Conservation (phyloP, 2,797 vertebrate species). For the Nyctibius grandis region DNA sequence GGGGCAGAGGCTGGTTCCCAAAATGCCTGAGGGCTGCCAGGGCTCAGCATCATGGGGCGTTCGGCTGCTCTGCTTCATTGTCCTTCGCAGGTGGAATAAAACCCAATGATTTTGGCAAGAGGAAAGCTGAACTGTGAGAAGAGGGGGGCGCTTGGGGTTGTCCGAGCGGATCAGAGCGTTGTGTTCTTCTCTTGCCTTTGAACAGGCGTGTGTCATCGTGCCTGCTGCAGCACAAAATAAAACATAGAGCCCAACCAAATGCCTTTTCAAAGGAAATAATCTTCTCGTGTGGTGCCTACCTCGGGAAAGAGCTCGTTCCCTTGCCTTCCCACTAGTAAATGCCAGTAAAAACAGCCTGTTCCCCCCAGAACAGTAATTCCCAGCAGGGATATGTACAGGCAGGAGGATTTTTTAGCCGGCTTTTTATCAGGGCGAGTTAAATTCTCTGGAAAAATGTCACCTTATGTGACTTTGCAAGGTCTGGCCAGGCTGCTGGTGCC, state of each 20-base stretch:
- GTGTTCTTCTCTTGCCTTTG: neutral
- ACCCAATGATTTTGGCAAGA: fast-evolving
- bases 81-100: neutral
- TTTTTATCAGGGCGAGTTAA: neutral
- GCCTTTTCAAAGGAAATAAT: neutral
- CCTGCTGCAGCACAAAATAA: neutral
- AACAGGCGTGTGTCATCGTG: neutral
- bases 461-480: neutral
- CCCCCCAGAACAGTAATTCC: neutral
- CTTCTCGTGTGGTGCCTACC: neutral
- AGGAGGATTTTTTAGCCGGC: neutral
- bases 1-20: neutral
- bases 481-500: neutral
- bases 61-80: neutral
- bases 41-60: fast-evolving
- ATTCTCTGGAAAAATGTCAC: neutral
- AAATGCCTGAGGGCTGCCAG: neutral
- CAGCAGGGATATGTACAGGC: neutral
- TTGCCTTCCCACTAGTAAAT: neutral
- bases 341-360: neutral
- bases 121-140: neutral
- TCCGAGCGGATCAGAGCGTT: neutral
- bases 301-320: neutral
- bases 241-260: neutral
- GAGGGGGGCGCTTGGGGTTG: neutral